A percentile compares a stretch with the other conserved stretches of the same genome.
phyloP scores from a whole-genome alignment of 2,797 vertebrate species.

The Dromococcyx pavoninus region DNA sequence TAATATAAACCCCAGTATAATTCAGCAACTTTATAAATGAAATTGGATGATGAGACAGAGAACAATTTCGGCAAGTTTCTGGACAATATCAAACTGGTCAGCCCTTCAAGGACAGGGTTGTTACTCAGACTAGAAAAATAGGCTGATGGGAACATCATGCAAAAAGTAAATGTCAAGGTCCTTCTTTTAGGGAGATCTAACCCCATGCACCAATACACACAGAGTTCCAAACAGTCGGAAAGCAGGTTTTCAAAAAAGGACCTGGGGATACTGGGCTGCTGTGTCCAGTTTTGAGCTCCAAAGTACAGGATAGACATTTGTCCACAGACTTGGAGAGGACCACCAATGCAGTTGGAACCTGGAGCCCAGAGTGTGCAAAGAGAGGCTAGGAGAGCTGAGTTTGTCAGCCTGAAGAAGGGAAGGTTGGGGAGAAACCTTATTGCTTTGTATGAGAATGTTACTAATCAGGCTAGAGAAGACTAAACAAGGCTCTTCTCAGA shows the following conservation, averaged over 20 bases:
- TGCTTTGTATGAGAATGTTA: not conserved
- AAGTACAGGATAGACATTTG: not conserved
- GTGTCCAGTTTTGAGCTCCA: not conserved
- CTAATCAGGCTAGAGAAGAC: not conserved
- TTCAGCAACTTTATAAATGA: not conserved
- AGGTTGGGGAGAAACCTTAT: not conserved
- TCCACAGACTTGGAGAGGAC: not conserved
- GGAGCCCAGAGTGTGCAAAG: not conserved
- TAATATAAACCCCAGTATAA: not conserved
- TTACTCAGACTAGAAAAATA: not conserved
- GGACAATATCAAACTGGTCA: not conserved
- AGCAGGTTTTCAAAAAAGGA: not conserved
- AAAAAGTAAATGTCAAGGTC: not conserved
- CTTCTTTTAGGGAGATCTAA: not conserved
- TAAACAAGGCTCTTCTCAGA: not conserved
- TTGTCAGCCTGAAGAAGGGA: not conserved
- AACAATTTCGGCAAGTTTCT: not conserved
- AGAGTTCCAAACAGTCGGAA: not conserved
- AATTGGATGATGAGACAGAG: not conserved
- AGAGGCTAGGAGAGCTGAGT: not conserved
- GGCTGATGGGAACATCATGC: not conserved
- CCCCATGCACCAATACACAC: not conserved
- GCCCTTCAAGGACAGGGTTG: not conserved
- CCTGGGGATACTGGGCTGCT: not conserved
- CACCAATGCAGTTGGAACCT: not conserved